Evolutionary conservation across 2,888 invertebrate genomes (phyloP), one percentile per base, ranked within the genome.

Genomic region (Neuroscelio doddi): DNA sequence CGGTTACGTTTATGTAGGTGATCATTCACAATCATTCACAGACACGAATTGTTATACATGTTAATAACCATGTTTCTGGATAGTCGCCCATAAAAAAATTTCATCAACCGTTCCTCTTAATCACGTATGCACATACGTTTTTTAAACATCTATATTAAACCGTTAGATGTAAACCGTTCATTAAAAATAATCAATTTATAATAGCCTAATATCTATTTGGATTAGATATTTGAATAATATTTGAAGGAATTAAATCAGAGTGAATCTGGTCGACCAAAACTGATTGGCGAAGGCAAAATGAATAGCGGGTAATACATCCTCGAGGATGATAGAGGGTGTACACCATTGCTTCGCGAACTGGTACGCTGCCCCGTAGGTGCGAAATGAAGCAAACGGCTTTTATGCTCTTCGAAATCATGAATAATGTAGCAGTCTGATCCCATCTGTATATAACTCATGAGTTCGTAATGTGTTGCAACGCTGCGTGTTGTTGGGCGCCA

Each of bases 321-420:
- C 16, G 17, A 17, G 14, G n/a, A 26, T 5, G 24, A 21, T 24
- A 27, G 26, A 9, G 36, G 26, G 24, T 46, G 55, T 46, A 47
- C 46, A 55, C 39, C 55, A 24, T 45, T 55, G 55, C 45, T 34
- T 53, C 24, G 42, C 47, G 47, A 36, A 59, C 46, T 29, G 12
- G 12, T 8, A 26, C 29, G 38, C 42, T 56, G 57, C 61, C 68
- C 65, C 59, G 56, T 66, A 71, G 75, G 75, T 74, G 70, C 70
- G 74, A 74, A 77, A 76, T 74, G 76, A 75, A 76, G 73, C 75
- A 76, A 76, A 75, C 72, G 72, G 72, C 74, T 75, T 76, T 75
- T 74, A 76, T 75, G 75, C 72, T 72, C 71, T 74, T 74, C 69
- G 70, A 27, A 59, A 67, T 66, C 74, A 77, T 77, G 77, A 77